phyloP scores from a whole-genome alignment of 1,140 invertebrate genomes.

The Atta colombica region DNA sequence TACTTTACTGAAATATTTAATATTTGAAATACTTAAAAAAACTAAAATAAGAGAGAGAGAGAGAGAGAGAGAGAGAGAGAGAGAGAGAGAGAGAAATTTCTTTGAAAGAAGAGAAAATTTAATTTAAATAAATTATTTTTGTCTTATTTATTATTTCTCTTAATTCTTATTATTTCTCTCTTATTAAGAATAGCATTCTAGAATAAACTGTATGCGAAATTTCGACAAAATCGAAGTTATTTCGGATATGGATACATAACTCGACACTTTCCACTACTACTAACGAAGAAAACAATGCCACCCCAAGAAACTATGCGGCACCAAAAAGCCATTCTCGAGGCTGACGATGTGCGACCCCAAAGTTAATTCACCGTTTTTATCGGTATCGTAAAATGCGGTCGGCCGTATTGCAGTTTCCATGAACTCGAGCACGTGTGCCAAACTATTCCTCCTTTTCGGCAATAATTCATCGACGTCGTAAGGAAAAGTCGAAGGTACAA shows the following conservation, averaged over 20 bases:
- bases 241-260: background rate
- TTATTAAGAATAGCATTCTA: background rate
- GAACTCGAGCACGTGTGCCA: background rate
- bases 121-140: background rate
- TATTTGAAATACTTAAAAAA: background rate
- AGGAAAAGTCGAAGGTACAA: conserved; percentile 1
- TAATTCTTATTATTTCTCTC: no score
- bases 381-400: conserved; percentile 27
- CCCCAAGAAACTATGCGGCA: conserved; percentile 32
- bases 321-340: conserved; percentile 26
- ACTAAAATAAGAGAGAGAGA: background rate
- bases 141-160: background rate
- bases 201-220: background rate
- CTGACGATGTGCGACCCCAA: conserved; percentile 28
- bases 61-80: no score
- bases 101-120: background rate
- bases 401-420: conserved; percentile 19
- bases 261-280: conserved; percentile 7
- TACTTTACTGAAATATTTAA: background rate
- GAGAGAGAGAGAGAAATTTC: no score
- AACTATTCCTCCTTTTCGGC: conserved; percentile 27
- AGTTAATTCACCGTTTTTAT: conserved; percentile 56
- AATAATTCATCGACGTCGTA: conserved; percentile 43
- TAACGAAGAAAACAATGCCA: conserved; percentile 35
- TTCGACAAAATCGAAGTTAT: background rate